These are phyloP conservation scores for Suillia variegata DNA, from an alignment of 2,888 invertebrate species.

Conservation along the genomic window DNA sequence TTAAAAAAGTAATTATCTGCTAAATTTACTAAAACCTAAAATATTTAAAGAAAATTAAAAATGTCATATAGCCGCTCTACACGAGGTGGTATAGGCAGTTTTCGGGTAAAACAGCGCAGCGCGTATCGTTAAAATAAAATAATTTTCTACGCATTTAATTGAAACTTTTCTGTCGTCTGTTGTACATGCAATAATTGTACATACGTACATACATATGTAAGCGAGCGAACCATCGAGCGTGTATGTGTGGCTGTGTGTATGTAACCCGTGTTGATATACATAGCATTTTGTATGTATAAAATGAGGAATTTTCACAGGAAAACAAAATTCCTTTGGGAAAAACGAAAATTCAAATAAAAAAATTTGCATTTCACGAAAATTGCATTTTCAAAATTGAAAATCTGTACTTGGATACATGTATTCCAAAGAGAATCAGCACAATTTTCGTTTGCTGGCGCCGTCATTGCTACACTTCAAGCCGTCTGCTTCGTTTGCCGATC, in stretches of 20 bases:
- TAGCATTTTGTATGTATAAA: slow-evolving; percentile 52
- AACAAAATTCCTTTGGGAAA: slow-evolving; percentile 2
- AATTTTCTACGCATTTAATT: slow-evolving; percentile 4
- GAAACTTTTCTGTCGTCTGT: not conserved
- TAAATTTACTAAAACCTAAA: not conserved
- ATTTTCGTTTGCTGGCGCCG: too few species aligned
- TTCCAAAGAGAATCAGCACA: too few species aligned
- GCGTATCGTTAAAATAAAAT: slow-evolving; percentile 23
- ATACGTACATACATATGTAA: not conserved
- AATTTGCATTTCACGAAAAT: not conserved
- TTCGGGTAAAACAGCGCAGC: too few species aligned
- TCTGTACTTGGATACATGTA: too few species aligned
- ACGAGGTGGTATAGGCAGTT: slow-evolving; percentile 6
- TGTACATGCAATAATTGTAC: slow-evolving; percentile 23
- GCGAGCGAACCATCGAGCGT: too few species aligned
- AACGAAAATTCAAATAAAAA: not conserved
- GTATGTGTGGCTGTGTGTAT: slow-evolving; percentile 27
- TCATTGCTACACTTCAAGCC: too few species aligned
- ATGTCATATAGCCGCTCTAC: too few species aligned
- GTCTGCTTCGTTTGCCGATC: not conserved
- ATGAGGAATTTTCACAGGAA: slow-evolving; percentile 39
- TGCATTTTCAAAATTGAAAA: too few species aligned
- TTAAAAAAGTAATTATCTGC: not conserved
- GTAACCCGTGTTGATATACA: slow-evolving; percentile 43
- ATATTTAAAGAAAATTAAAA: too few species aligned